These are phyloP conservation scores for Centroberyx gerrardi DNA, from an alignment of 2,797 vertebrate genomes.

Conservation along the genomic window DNA sequence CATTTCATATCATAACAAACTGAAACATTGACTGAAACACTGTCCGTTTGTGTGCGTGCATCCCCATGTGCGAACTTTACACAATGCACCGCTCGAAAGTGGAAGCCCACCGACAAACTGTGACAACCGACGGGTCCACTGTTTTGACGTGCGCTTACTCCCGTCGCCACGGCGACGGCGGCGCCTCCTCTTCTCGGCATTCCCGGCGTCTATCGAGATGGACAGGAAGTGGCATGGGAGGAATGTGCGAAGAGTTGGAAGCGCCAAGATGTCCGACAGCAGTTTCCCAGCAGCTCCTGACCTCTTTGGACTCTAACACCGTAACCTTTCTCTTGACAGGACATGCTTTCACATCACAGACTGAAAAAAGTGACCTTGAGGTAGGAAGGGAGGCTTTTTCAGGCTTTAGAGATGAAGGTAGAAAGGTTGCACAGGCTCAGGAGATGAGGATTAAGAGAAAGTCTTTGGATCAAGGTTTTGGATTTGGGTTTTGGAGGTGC, in stretches of 20 bases:
- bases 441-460: neutral
- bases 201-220: slow-evolving; percentile 60
- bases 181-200: slow-evolving; percentile 40
- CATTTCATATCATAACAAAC: neutral
- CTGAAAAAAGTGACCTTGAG: slow-evolving; percentile 38
- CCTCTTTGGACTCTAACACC: slow-evolving; percentile 21
- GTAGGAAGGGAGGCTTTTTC: slow-evolving; percentile 5
- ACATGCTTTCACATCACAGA: slow-evolving; percentile 45
- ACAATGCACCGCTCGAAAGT: slow-evolving; percentile 39
- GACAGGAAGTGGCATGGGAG: slow-evolving; percentile 66
- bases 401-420: slow-evolving; percentile 22
- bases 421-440: slow-evolving; percentile 11
- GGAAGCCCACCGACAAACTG: slow-evolving; percentile 23
- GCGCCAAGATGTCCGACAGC: slow-evolving; percentile 51
- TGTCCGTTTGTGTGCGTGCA: slow-evolving; percentile 11
- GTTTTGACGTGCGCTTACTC: slow-evolving; percentile 64
- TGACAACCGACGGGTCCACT: slow-evolving; percentile 20
- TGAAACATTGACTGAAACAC: slow-evolving; percentile 13
- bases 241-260: slow-evolving; percentile 65
- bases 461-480: neutral
- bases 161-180: slow-evolving; percentile 59
- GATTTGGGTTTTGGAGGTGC: neutral
- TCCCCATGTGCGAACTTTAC: neutral
- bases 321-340: slow-evolving; percentile 60
- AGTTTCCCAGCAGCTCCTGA: slow-evolving; percentile 69